phyloP scores from a whole-genome alignment of 2,888 invertebrate species.

The Euplexia lucipara region DNA sequence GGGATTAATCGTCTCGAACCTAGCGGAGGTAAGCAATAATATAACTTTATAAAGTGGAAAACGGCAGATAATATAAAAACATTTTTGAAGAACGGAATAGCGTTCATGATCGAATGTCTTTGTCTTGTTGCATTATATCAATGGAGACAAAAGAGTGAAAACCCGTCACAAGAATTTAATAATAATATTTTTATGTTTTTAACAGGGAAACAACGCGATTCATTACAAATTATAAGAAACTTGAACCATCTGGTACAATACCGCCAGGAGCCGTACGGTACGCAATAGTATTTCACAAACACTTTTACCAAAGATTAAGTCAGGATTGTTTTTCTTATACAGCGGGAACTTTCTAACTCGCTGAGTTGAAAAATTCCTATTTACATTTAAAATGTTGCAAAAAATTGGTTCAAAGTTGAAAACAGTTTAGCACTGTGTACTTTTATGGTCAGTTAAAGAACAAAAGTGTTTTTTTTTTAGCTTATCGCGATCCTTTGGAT shows the following conservation, averaged over 20 bases:
- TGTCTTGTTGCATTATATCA: background rate
- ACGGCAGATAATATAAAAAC: too few species aligned
- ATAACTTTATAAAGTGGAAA: conserved; percentile 19
- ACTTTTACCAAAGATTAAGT: conserved; percentile 52
- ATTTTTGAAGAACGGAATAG: background rate
- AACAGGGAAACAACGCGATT: conserved; percentile 84
- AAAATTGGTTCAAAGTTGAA: conserved; percentile 54
- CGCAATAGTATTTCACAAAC: conserved; percentile 64
- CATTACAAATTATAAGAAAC: conserved; percentile 84
- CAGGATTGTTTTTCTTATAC: conserved; percentile 59
- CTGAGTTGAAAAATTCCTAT: conserved; percentile 53
- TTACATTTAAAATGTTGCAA: conserved; percentile 61
- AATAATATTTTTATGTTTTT: conserved; percentile 53
- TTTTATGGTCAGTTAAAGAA: conserved; percentile 26
- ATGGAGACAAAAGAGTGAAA: background rate
- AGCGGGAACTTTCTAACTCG: conserved; percentile 47
- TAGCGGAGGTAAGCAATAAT: conserved; percentile 72
- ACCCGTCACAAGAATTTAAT: background rate
- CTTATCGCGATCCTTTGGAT: conserved; percentile 80
- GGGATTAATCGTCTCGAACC: conserved; percentile 82
- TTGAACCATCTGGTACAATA: conserved; percentile 84
- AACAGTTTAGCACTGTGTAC: conserved; percentile 23
- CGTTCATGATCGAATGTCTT: background rate
- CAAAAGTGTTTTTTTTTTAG: conserved; percentile 63
- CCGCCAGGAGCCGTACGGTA: conserved; percentile 84